A percentile compares a stretch with the other conserved stretches of the same genome.
Conservation (phyloP, 2,113 vertebrate species). For the Piaya cayana region DNA sequence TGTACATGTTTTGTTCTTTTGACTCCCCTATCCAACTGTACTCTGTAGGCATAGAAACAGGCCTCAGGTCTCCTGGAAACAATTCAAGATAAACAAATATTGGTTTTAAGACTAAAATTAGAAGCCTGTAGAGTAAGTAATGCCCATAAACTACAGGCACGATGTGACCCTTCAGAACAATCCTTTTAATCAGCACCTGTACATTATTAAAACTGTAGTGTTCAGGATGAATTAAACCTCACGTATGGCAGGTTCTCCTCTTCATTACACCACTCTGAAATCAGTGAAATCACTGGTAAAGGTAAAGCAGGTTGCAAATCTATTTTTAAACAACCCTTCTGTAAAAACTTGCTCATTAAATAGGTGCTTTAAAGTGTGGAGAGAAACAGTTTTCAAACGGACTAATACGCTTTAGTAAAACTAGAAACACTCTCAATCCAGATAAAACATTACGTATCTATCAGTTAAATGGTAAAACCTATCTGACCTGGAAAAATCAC, state of each 20-base stretch:
- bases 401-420: not conserved
- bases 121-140: not conserved
- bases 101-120: not conserved
- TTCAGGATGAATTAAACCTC: not conserved
- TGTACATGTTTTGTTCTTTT: slow-evolving; percentile 85
- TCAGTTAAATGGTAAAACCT: not conserved
- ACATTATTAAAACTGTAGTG: not conserved
- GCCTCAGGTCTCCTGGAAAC: slow-evolving; percentile 88
- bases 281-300: not conserved
- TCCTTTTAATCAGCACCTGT: not conserved
- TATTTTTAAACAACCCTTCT: not conserved
- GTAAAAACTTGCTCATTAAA: not conserved
- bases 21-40: slow-evolving; percentile 85
- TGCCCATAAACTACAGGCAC: not conserved
- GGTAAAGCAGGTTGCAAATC: not conserved
- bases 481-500: not conserved
- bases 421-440: not conserved
- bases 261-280: fast-evolving
- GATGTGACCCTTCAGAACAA: not conserved
- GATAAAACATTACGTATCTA: not conserved
- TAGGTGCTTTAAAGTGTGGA: not conserved
- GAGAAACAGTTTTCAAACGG: not conserved
- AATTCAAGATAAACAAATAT: slow-evolving; percentile 72
- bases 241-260: not conserved
- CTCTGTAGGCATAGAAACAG: slow-evolving; percentile 84